Evolutionary conservation across 2,113 vertebrate genomes (phyloP).

Genomic region (Balaenoptera acutorostrata): DNA sequence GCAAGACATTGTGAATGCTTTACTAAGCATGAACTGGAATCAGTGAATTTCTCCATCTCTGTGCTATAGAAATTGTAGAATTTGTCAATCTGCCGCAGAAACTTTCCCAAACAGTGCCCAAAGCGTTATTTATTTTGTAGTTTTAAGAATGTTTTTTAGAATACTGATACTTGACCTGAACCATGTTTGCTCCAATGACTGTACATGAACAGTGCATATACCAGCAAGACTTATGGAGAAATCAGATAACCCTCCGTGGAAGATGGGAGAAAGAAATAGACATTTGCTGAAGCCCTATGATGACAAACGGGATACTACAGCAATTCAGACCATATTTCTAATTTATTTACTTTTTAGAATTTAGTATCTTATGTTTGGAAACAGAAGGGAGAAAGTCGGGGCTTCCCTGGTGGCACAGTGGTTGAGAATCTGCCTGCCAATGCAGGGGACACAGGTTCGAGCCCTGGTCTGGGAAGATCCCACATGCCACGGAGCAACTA

Average conservation of each 20-base stretch:
- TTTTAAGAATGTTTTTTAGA: constrained; percentile 35
- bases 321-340: not conserved
- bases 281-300: not conserved
- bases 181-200: not conserved
- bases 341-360: not conserved
- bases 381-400: not conserved
- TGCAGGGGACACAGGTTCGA: too few species aligned
- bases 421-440: too few species aligned
- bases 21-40: constrained; percentile 11
- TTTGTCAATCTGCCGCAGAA: constrained; percentile 45
- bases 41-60: constrained; percentile 31
- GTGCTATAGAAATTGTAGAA: constrained; percentile 35
- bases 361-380: not conserved
- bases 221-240: not conserved
- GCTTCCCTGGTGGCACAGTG: too few species aligned
- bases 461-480: too few species aligned
- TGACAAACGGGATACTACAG: not conserved
- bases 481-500: too few species aligned
- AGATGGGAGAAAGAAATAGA: not conserved
- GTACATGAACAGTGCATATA: not conserved
- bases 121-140: constrained; percentile 53
- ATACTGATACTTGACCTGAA: constrained; percentile 43
- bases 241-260: not conserved
- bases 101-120: constrained; percentile 17
- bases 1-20: constrained; percentile 14